Base-by-base conservation (phyloP, 23 tunicate genomes). In the Aplidium turbinatum region DNA sequence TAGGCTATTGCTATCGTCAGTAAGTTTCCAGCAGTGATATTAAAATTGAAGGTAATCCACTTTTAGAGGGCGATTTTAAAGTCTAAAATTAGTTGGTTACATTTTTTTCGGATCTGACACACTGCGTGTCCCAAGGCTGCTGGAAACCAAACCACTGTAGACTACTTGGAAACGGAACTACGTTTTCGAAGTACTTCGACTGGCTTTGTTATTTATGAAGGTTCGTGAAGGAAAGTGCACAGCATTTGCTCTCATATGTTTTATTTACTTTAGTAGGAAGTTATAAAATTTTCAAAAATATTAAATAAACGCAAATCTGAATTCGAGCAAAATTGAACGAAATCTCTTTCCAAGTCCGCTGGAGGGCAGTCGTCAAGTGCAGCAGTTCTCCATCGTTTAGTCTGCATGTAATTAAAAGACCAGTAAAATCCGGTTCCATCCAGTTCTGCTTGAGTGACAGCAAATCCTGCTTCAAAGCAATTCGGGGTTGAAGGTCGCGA, bases 401-500 rank as follows among this genome's bases (percentile, higher is more conserved):
- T 77, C 50, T 68, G 91, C 91, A 85, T 85, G 72, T 76, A 69
- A 39, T 85, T 85, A 38, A 56, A 29, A 6, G 83, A 50, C 91
- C 91, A 85, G 73, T 85, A 85, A 53, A 85, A 70, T 35, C 91
- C 91, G n/a, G 83, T 61, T 35, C 46, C 29, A 33, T 81, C 79
- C 23, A 60, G 78, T 72, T 81, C 87, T 16, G 40, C 31, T 3
- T 57, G 68, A 26, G 70, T 35, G 0, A 69, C 40, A 23, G 34
- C 28, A 27, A 60, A 73, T 72, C 72, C 87, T 16, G 40, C 31
- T 3, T 57, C 57, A 26, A 58, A 24, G 0, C 57, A 30, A 23
- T 23, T 27, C 4, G 65, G 32, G 1, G 42, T 39, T 2, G 26
- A 19, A 6, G 25, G 1, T 1, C 5, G 50, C 28, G 52, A 16